Percentiles rank a stretch among this genome's conserved stretches.
Conservation (phyloP, 2,888 invertebrate genomes). For the Brachylomia viminalis region DNA sequence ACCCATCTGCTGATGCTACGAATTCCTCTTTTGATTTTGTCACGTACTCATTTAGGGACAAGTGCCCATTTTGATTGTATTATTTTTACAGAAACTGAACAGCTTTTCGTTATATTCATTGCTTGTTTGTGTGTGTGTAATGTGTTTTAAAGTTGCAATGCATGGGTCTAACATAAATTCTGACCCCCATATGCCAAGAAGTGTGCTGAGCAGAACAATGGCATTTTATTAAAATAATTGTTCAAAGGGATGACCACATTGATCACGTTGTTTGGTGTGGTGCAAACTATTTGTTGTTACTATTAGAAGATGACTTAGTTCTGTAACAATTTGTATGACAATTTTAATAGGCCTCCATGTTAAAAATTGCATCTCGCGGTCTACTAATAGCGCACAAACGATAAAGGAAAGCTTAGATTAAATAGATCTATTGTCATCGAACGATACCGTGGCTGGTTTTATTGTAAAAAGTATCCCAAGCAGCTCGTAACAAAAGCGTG, state of each 20-base stretch:
- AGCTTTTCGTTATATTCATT: background rate
- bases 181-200: background rate
- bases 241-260: background rate
- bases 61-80: constrained; percentile 34
- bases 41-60: constrained; percentile 60
- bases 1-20: constrained; percentile 61
- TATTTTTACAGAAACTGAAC: constrained; percentile 15
- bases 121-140: background rate
- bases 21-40: constrained; percentile 62
- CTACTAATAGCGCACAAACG: constrained; percentile 18
- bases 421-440: constrained; percentile 41
- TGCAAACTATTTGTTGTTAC: background rate
- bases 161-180: background rate
- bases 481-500: constrained; percentile 53
- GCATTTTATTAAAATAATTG: background rate
- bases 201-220: background rate
- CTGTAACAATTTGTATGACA: background rate
- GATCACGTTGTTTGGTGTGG: background rate
- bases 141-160: background rate
- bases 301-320: constrained; percentile 4
- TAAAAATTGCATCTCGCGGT: constrained; percentile 10
- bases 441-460: constrained; percentile 32
- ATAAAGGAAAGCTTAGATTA: constrained; percentile 39
- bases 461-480: constrained; percentile 45
- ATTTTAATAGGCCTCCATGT: background rate